Conservation (phyloP, 2,113 vertebrate genomes). For the Cardinalis cardinalis region DNA sequence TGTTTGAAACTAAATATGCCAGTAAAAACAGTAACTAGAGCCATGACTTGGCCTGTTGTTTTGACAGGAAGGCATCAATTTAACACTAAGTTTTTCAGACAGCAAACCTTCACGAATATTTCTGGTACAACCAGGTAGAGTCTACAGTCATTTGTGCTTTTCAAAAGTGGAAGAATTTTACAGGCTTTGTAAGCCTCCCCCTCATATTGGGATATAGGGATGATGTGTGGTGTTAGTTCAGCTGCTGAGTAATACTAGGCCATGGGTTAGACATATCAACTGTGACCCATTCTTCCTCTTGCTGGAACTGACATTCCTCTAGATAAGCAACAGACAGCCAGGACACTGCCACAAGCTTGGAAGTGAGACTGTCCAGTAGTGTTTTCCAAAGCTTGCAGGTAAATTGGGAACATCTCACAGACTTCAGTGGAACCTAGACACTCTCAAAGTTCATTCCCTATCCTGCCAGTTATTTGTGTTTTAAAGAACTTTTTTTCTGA, state of each 20-base stretch:
- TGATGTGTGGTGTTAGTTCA: neutral
- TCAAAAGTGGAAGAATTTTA: neutral
- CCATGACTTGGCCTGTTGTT: neutral
- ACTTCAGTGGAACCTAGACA: neutral
- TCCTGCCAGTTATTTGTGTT: neutral
- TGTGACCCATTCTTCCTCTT: neutral
- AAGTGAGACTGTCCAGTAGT: neutral
- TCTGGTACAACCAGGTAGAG: neutral
- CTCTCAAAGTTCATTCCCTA: neutral
- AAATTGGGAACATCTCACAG: neutral
- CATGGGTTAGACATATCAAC: neutral
- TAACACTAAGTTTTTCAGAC: neutral
- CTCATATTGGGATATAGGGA: neutral
- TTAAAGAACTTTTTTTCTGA: neutral
- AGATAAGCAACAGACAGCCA: neutral
- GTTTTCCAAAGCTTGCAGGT: neutral
- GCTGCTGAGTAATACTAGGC: neutral
- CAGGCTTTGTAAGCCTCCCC: neutral
- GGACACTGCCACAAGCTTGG: neutral
- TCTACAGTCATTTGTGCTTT: neutral
- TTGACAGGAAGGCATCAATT: neutral
- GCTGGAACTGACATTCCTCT: neutral
- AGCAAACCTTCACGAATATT: neutral
- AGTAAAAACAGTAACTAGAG: neutral
- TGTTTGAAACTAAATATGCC: neutral